Evolutionary conservation across 2,797 vertebrate genomes (phyloP), one percentile per base, ranked within the genome.

Genomic region (Sebastes minor): DNA sequence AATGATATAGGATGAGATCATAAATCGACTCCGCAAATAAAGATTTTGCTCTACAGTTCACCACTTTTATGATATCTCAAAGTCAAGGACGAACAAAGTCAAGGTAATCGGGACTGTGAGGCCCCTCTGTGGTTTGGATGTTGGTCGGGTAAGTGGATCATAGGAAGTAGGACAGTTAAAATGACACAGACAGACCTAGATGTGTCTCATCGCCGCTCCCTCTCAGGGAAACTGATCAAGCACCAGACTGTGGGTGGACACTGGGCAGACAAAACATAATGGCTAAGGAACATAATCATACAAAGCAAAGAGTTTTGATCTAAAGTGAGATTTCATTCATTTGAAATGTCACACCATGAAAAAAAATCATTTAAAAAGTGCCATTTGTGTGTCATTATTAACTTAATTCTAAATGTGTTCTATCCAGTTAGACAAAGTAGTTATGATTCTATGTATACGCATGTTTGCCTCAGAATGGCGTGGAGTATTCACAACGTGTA

Each of bases 131-230:
- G 86, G 87, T 85, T 86, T 91, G 84, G 76, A 84, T 81, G 78
- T 46, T 87, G 61, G 63, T 73, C 65, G 63, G 86, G 66, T 53
- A 89, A 90, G 86, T 89, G 85, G 87, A 87, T 89, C 84, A 86
- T 9, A 73, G 83, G 57, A 91, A 91, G 86, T 92, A 88, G 89
- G 84, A 86, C 89, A 87, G 79, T 61, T 78, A 76, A 86, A 85
- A 88, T 86, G 90, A 92, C 85, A 88, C 76, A 80, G 86, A 82
- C 83, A 90, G 86, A 71, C 88, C 90, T 84, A 90, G 80, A 87
- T 88, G 86, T 90, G 86, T 89, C 86, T 88, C 71, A 71, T 28
- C 76, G 69, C 68, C 53, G 78, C 75, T 74, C 64, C 67, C 83
- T 80, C 77, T 78, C 61, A 85, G 81, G 82, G 69, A 89, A 87